Percentiles rank a stretch among this genome's conserved stretches.
phyloP scores from a whole-genome alignment of 1,140 invertebrate genomes.

The Ostrea denselamellosa region DNA sequence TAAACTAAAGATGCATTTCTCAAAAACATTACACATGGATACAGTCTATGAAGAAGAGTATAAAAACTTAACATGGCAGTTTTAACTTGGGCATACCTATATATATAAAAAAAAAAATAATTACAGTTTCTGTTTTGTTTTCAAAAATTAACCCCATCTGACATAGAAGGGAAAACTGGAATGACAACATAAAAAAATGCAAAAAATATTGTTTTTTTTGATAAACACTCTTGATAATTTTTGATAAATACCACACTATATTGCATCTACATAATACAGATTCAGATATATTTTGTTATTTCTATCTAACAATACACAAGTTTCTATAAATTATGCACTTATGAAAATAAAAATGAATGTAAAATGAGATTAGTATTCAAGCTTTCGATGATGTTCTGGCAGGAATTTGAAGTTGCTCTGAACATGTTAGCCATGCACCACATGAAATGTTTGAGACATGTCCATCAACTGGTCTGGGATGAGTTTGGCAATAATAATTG shows the following conservation, averaged over 20 bases:
- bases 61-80: no score
- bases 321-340: neutral
- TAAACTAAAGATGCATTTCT: no score
- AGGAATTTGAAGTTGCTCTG: neutral
- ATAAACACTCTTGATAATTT: neutral
- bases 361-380: neutral
- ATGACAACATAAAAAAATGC: neutral
- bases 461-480: neutral
- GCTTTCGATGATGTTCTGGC: constrained; percentile 9
- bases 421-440: neutral
- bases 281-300: neutral
- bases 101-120: no score
- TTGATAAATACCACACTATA: constrained; percentile 18
- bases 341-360: neutral
- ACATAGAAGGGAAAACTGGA: no score
- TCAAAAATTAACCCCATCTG: no score
- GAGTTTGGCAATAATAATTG: neutral
- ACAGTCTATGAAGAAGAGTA: no score
- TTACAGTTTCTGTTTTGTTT: no score
- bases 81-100: no score
- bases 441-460: neutral
- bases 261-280: neutral
- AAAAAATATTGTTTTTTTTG: neutral
- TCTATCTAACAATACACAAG: neutral
- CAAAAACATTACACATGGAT: no score